These are phyloP conservation scores for Eledone cirrhosa DNA, from an alignment of 2,888 invertebrate species.

Conservation along the genomic window DNA sequence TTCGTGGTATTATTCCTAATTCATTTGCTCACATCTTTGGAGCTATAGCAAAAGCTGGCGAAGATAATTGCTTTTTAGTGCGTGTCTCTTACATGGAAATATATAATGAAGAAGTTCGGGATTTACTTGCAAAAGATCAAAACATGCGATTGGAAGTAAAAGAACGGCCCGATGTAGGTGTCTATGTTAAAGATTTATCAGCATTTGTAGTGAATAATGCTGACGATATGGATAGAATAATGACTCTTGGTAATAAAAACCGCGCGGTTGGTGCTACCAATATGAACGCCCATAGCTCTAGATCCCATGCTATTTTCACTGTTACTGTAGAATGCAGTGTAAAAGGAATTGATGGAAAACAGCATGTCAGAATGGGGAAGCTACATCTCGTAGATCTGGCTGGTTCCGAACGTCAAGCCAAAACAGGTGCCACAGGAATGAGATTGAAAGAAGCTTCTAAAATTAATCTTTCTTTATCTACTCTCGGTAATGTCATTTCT, in stretches of 20 bases:
- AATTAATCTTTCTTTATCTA: constrained; percentile 96
- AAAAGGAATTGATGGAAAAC: constrained; percentile 80
- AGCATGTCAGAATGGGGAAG: constrained; percentile 94
- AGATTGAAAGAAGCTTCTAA: constrained; percentile 95
- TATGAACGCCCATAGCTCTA: constrained; percentile 96
- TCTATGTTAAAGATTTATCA: constrained; percentile 97
- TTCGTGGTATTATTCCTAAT: constrained; percentile 96
- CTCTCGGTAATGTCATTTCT: constrained; percentile 97
- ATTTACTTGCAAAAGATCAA: constrained; percentile 89
- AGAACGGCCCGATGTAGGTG: constrained; percentile 94
- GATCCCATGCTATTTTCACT: constrained; percentile 98
- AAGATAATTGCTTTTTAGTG: constrained; percentile 91
- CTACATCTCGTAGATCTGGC: constrained; percentile 97
- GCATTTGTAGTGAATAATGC: constrained; percentile 97
- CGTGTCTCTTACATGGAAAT: constrained; percentile 98
- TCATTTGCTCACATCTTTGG: constrained; percentile 99
- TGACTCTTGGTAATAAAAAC: constrained; percentile 96
- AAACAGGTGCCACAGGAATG: constrained; percentile 93
- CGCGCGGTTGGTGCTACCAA: constrained; percentile 91
- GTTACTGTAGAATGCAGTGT: constrained; percentile 97
- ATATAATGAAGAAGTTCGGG: constrained; percentile 98
- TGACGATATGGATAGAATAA: constrained; percentile 91
- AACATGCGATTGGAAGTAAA: constrained; percentile 82
- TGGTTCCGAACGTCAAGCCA: constrained; percentile 96
- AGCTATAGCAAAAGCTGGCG: constrained; percentile 92